Evolutionary conservation across 2,797 vertebrate genomes (phyloP), one percentile per base, ranked within the genome.

Genomic region (Poeciliopsis presidionis): DNA sequence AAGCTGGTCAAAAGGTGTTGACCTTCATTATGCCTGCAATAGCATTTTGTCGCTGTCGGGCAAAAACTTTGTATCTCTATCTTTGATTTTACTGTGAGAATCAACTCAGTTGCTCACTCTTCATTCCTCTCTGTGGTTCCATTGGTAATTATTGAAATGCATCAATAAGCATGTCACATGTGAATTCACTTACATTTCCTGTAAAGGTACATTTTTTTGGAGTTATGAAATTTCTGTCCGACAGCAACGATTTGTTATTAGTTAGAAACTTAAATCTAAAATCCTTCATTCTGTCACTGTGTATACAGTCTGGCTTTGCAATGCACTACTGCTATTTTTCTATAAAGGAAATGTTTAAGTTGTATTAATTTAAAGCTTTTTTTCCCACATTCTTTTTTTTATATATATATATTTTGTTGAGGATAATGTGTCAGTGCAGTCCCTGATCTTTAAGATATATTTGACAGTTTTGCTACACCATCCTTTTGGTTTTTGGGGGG

Each of bases 401-500:
- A 39, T 39, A 45, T 45, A 74, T 70, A 51, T 51, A 33, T 76
- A 49, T 69, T 81, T 86, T 91, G 84, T 84, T 74, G 81, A 88
- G 90, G 75, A 88, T 80, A 86, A 87, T 88, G 77, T 94, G 73
- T 91, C 77, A 89, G 75, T 87, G 80, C 86, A 88, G 83, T 86
- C 76, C 8, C 77, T 76, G 57, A 41, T 80, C 74, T 88, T 82
- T 86, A 81, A 83, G 81, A 61, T 73, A 79, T 57, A 84, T 86
- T 83, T 71, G 67, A 78, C 18, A 47, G 89, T 77, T 90, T 91
- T 92, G 51, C 85, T 88, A 86, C 79, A 69, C 59, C 47, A 63
- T 30, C 80, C 41, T 79, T 83, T 88, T 86, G 81, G 20, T 76
- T 92, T 91, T 82, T 73, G 20, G 49, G 51, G 87, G 83, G 83